Conservation (phyloP, 2,888 invertebrate species). For the Oxystoma pomonae region DNA sequence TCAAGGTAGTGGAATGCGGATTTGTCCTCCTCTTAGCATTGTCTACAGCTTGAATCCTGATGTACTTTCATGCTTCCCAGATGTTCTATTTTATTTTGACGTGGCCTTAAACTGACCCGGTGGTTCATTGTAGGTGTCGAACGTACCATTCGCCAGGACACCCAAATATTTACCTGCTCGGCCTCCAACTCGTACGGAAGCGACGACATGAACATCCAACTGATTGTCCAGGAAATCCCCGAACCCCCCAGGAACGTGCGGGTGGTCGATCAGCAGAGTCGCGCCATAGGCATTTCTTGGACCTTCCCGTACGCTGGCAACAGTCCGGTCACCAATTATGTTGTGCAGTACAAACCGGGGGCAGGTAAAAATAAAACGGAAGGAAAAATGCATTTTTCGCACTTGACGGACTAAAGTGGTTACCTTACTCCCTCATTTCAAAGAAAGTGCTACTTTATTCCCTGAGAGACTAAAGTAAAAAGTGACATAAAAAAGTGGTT, state of each 20-base stretch:
- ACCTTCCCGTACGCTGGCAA: slow-evolving; percentile 85
- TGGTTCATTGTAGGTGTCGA: slow-evolving; percentile 65
- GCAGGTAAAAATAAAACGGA: slow-evolving; percentile 65
- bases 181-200: slow-evolving; percentile 88
- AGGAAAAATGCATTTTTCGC: no score
- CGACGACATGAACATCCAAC: slow-evolving; percentile 85
- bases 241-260: slow-evolving; percentile 85
- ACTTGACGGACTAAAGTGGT: no score
- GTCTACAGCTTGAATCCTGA: no score
- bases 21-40: no score
- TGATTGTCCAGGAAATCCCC: slow-evolving; percentile 88
- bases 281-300: slow-evolving; percentile 84
- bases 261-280: slow-evolving; percentile 79
- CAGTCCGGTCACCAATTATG: slow-evolving; percentile 83
- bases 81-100: no score
- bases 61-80: no score
- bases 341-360: slow-evolving; percentile 84
- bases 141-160: slow-evolving; percentile 82
- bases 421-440: no score
- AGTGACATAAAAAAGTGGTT: no score
- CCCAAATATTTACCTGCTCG: slow-evolving; percentile 82
- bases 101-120: no score
- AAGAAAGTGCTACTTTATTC: no score
- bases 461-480: no score
- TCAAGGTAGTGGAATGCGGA: no score